Conservation (phyloP, 1,140 invertebrate genomes). For the Dicyema japonicum region DNA sequence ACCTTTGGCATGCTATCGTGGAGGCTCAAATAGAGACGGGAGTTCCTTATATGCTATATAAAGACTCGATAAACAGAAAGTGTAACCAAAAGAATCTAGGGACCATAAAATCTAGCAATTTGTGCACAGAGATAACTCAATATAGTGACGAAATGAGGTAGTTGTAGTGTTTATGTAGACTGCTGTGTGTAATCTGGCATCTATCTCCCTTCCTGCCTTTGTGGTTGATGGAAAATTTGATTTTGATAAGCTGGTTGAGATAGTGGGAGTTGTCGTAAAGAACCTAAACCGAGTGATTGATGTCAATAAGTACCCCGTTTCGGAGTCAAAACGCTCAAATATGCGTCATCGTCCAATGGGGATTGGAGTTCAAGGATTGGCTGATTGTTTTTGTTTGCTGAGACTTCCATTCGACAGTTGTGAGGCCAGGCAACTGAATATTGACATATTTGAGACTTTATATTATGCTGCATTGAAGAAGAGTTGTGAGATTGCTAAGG, state of each 20-base stretch:
- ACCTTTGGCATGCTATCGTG: constrained; percentile 67
- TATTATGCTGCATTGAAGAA: constrained; percentile 84
- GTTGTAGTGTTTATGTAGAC: constrained; percentile 23
- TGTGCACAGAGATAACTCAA: constrained; percentile 86
- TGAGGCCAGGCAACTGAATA: constrained; percentile 51
- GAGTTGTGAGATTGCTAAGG: constrained; percentile 65
- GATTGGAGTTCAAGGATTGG: constrained; percentile 76
- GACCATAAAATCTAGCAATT: constrained; percentile 84
- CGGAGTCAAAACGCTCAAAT: constrained; percentile 48
- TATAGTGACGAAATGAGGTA: constrained; percentile 53
- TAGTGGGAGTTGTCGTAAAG: constrained; percentile 50
- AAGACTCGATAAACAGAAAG: constrained; percentile 81
- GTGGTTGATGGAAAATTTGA: constrained; percentile 42
- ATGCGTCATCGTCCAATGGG: constrained; percentile 62
- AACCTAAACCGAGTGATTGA: constrained; percentile 95
- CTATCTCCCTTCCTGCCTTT: constrained; percentile 83
- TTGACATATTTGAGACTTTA: constrained; percentile 84
- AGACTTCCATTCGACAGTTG: constrained; percentile 45
- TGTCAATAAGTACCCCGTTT: constrained; percentile 69
- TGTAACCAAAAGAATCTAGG: constrained; percentile 92
- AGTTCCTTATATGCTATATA: constrained; percentile 79
- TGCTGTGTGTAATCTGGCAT: constrained; percentile 87
- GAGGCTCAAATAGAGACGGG: constrained; percentile 88
- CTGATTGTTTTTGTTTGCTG: constrained; percentile 80
- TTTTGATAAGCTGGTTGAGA: constrained; percentile 49